These are phyloP conservation scores for Drosophila neonasuta DNA, from an alignment of 2,888 invertebrate genomes.

Conservation along the genomic window DNA sequence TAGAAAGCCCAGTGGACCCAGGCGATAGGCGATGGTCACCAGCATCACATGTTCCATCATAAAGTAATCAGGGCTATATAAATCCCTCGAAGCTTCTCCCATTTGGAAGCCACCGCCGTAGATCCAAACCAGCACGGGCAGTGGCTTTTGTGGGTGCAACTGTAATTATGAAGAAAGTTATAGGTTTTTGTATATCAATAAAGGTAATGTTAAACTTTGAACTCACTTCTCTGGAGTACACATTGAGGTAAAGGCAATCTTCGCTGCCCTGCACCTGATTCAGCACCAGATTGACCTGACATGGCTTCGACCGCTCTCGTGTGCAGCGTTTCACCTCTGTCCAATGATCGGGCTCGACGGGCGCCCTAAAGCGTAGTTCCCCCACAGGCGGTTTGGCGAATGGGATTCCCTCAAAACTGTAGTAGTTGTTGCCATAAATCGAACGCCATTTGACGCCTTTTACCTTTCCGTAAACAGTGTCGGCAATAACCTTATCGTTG, in stretches of 20 bases:
- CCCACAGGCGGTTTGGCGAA: constrained; percentile 81
- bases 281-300: constrained; percentile 80
- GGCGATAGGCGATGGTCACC: constrained; percentile 83
- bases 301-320: constrained; percentile 77
- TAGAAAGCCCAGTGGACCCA: constrained; percentile 83
- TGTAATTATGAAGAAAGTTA: too few relatives aligned
- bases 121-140: constrained; percentile 83
- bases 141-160: constrained; percentile 74
- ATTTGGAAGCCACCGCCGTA: constrained; percentile 83
- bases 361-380: constrained; percentile 82
- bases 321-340: constrained; percentile 81
- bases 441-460: constrained; percentile 81
- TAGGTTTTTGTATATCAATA: too few relatives aligned
- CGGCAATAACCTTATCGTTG: constrained; percentile 78
- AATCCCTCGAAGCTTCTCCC: constrained; percentile 82
- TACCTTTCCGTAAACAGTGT: constrained; percentile 80
- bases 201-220: background rate
- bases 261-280: constrained; percentile 83
- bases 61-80: constrained; percentile 83
- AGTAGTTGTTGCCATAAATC: constrained; percentile 78
- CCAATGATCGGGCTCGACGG: constrained; percentile 82
- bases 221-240: constrained; percentile 80
- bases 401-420: constrained; percentile 81
- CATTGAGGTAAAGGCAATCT: constrained; percentile 84
- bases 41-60: constrained; percentile 83